These are phyloP conservation scores for Formica aserva DNA, from an alignment of 2,888 invertebrate species.

Conservation along the genomic window DNA sequence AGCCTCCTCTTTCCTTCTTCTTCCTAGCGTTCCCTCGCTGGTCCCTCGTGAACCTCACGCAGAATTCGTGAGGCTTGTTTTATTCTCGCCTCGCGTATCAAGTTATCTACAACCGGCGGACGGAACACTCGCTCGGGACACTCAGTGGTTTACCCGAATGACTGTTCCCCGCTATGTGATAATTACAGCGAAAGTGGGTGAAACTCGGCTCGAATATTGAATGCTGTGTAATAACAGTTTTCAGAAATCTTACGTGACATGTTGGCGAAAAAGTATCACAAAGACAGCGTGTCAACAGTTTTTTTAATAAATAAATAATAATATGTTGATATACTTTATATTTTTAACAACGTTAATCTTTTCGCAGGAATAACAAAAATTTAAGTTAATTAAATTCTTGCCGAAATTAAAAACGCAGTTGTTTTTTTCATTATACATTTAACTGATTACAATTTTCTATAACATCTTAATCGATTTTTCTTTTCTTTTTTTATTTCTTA, in stretches of 20 bases:
- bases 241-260: background rate
- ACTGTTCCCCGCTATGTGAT: conserved; percentile 4
- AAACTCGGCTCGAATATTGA: conserved; percentile 37
- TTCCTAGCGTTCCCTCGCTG: conserved; percentile 33
- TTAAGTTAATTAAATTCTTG: background rate
- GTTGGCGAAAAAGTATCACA: background rate
- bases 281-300: background rate
- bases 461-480: background rate
- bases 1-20: conserved; percentile 57
- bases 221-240: conserved; percentile 29
- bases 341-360: background rate
- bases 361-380: background rate
- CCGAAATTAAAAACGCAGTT: background rate
- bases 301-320: conserved; percentile 1
- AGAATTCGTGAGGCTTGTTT: conserved; percentile 49
- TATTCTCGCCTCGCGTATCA: conserved; percentile 47
- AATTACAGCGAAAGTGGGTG: conserved; percentile 47
- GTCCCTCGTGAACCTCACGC: conserved; percentile 49
- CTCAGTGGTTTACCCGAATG: conserved; percentile 23
- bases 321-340: background rate
- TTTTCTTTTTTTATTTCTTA: background rate
- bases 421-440: background rate
- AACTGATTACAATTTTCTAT: background rate
- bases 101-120: conserved; percentile 27
- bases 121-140: background rate